phyloP scores from a whole-genome alignment of 2,113 vertebrate species.

The Corythornis cristatus region DNA sequence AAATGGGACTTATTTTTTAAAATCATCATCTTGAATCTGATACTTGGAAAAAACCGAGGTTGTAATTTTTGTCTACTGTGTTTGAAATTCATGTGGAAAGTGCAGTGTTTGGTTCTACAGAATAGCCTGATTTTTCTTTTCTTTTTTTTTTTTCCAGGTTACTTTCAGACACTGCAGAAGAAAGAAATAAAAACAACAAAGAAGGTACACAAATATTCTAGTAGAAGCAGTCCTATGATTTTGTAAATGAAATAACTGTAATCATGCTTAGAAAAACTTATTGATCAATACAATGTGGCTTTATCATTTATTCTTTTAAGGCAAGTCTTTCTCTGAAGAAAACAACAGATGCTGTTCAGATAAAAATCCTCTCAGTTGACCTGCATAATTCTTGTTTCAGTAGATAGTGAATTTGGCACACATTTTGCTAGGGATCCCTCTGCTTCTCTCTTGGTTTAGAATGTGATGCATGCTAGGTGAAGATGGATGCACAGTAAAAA shows the following conservation, averaged over 20 bases:
- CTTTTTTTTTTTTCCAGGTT: conserved; percentile 62
- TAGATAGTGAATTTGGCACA: neutral
- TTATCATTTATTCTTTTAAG: neutral
- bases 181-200: conserved; percentile 67
- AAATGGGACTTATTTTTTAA: neutral
- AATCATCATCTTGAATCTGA: neutral
- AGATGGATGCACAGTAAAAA: neutral
- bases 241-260: neutral
- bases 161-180: conserved; percentile 63
- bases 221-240: neutral
- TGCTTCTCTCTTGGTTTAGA: conserved; percentile 1
- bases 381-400: neutral
- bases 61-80: neutral
- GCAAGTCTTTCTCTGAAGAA: neutral
- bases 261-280: neutral
- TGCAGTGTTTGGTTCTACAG: neutral
- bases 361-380: neutral
- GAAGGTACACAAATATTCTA: conserved; percentile 70
- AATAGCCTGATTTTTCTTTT: neutral
- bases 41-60: neutral
- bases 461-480: neutral
- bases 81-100: neutral
- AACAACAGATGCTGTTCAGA: neutral
- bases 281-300: neutral
- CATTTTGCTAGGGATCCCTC: neutral